Conservation (phyloP, 2,797 vertebrate genomes). For the Oreochromis grahami region DNA sequence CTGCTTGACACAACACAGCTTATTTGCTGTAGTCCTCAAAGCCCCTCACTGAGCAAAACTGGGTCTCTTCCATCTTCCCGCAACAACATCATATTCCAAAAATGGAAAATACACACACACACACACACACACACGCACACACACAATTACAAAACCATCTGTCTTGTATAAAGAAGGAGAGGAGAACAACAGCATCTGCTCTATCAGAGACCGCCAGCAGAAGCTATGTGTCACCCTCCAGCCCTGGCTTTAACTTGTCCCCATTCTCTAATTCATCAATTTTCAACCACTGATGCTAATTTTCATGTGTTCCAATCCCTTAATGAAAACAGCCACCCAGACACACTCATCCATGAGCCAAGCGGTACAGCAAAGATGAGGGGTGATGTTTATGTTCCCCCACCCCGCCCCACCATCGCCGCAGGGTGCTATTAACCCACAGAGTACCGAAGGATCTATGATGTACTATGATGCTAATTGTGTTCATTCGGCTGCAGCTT, state of each 20-base stretch:
- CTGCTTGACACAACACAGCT: background rate
- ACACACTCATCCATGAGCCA: slow-evolving; percentile 24
- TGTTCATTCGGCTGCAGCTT: slow-evolving; percentile 6
- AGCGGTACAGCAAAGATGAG: background rate
- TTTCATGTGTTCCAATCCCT: slow-evolving; percentile 8
- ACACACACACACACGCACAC: background rate
- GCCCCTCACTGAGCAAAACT: background rate
- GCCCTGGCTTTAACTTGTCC: background rate
- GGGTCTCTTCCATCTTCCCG: background rate
- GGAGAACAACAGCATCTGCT: slow-evolving; percentile 41
- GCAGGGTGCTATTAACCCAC: slow-evolving; percentile 42
- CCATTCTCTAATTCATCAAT: slow-evolving; percentile 54
- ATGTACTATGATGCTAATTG: slow-evolving; percentile 31
- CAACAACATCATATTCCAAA: slow-evolving; percentile 8
- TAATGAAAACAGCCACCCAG: slow-evolving; percentile 49
- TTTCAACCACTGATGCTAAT: slow-evolving; percentile 37
- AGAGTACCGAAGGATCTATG: background rate
- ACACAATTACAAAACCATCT: slow-evolving; percentile 14
- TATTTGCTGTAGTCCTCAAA: background rate
- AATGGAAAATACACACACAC: background rate
- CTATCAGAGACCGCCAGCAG: background rate
- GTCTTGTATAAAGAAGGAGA: background rate
- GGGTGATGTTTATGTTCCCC: background rate
- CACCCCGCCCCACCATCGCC: background rate
- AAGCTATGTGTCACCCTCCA: background rate